A percentile compares a stretch with the other conserved stretches of the same genome.
These are phyloP conservation scores for Oxycera nigricornis DNA, from an alignment of 2,888 invertebrate species.

Conservation along the genomic window DNA sequence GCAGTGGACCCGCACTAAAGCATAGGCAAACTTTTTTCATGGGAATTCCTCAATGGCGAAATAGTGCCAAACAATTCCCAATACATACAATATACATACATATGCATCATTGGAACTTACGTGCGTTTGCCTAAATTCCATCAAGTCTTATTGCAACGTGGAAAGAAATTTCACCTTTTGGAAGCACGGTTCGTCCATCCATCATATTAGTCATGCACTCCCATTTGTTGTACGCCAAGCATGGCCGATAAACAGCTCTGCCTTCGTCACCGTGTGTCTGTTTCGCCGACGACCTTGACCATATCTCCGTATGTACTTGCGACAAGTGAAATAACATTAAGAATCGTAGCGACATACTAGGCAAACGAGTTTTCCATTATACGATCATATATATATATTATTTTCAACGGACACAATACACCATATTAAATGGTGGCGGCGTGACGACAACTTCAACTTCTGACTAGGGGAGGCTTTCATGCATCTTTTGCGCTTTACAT, in stretches of 20 bases:
- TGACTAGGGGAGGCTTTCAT: background rate
- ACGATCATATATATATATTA: background rate
- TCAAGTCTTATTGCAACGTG: too few species aligned
- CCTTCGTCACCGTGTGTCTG: background rate
- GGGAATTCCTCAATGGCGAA: background rate
- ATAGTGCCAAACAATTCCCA: too few species aligned
- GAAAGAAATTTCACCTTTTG: background rate
- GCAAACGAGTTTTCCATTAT: conserved; percentile 28
- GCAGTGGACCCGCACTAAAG: too few species aligned
- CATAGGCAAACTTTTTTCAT: background rate
- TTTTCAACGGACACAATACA: conserved; percentile 9
- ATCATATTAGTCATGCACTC: background rate
- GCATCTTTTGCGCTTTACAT: background rate
- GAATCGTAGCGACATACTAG: conserved; percentile 20
- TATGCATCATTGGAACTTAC: too few species aligned
- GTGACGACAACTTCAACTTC: background rate
- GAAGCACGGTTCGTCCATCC: background rate
- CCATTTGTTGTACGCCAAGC: background rate
- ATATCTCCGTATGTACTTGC: conserved; percentile 6
- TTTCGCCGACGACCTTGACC: conserved; percentile 27
- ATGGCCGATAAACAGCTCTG: background rate
- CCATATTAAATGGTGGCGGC: background rate
- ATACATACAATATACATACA: too few species aligned
- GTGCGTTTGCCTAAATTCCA: too few species aligned
- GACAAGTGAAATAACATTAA: conserved; percentile 26